These are phyloP conservation scores for Ennomos quercinarius DNA, from an alignment of 2,888 invertebrate genomes.

Conservation along the genomic window DNA sequence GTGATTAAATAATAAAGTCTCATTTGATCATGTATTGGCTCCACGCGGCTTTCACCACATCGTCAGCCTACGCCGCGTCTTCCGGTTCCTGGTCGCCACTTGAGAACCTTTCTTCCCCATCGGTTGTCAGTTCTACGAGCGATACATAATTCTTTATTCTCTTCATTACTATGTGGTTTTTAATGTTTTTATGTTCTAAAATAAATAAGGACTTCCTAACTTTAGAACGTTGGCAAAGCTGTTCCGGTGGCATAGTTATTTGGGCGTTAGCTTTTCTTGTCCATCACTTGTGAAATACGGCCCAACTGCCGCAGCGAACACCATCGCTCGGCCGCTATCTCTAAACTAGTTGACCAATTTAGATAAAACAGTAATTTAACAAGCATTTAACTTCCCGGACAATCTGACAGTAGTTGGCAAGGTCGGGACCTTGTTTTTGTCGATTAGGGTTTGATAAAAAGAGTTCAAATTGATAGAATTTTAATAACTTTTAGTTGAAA, in stretches of 20 bases:
- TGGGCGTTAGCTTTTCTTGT: slow-evolving; percentile 25
- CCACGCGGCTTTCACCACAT: too few relatives aligned
- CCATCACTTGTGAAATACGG: slow-evolving; percentile 21
- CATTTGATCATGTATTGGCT: too few relatives aligned
- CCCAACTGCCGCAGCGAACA: slow-evolving; percentile 15
- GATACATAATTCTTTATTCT: too few relatives aligned
- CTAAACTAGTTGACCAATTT: slow-evolving; percentile 38
- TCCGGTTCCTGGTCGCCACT: too few relatives aligned
- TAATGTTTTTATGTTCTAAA: too few relatives aligned
- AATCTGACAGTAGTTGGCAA: slow-evolving; percentile 26
- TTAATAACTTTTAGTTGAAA: too few relatives aligned
- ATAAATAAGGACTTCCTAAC: neutral
- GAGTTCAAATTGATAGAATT: too few relatives aligned
- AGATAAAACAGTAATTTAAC: slow-evolving; percentile 40
- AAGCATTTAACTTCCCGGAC: slow-evolving; percentile 36
- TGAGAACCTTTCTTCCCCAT: too few relatives aligned
- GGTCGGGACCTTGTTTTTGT: slow-evolving; percentile 18
- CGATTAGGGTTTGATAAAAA: slow-evolving; percentile 5
- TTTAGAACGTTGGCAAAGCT: slow-evolving; percentile 12
- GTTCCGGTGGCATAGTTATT: slow-evolving; percentile 23
- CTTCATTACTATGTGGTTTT: too few relatives aligned
- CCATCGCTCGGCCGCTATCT: slow-evolving; percentile 29
- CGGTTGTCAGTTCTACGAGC: too few relatives aligned
- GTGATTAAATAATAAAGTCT: too few relatives aligned
- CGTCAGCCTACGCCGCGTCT: too few relatives aligned